phyloP scores from a whole-genome alignment of 2,888 invertebrate species.

The Erebia aethiops region DNA sequence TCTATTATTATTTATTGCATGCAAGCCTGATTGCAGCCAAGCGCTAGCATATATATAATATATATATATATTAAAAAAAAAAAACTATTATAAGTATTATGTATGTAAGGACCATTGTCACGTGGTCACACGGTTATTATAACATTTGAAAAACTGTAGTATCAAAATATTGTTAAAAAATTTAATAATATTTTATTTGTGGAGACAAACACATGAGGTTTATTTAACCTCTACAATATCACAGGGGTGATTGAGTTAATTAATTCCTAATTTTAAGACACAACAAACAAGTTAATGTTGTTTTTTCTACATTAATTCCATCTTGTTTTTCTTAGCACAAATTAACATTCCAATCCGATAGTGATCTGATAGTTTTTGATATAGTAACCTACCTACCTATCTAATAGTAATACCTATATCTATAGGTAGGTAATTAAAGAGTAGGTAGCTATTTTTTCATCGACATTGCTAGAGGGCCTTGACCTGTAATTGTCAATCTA shows the following conservation, averaged over 20 bases:
- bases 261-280: background rate
- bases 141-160: no score
- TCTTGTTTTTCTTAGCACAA: constrained; percentile 10
- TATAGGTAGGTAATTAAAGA: background rate
- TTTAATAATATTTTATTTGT: no score
- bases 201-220: no score
- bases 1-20: no score
- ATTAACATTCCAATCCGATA: constrained; percentile 1
- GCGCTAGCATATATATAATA: no score
- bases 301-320: background rate
- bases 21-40: no score
- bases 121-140: no score
- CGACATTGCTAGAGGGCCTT: background rate
- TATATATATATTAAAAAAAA: no score
- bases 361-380: constrained; percentile 10
- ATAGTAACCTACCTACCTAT: background rate
- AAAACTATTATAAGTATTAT: no score
- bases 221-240: background rate
- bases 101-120: no score
- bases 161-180: no score
- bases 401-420: background rate
- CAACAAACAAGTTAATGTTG: constrained; percentile 4
- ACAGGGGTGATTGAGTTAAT: background rate
- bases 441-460: background rate
- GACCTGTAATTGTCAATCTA: constrained; percentile 19